Conservation (phyloP, 1,140 invertebrate species). For the Gryon sp. region DNA sequence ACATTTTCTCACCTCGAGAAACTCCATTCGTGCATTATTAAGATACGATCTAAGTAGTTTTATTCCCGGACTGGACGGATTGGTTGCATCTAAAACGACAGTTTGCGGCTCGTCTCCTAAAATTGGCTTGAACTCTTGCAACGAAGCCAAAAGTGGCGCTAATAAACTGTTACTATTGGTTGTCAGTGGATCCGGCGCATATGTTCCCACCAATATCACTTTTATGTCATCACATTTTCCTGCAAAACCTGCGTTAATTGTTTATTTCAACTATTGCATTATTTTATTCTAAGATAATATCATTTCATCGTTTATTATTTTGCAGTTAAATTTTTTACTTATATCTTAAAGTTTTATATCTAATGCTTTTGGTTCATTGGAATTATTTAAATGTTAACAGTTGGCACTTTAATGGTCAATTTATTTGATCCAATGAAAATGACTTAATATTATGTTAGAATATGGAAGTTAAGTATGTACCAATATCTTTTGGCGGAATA, state of each 20-base stretch:
- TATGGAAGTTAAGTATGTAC: no score
- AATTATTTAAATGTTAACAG: no score
- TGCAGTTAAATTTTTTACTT: no score
- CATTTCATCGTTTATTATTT: no score
- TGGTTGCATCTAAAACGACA: slow-evolving; percentile 77
- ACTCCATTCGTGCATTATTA: slow-evolving; percentile 73
- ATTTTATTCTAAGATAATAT: no score
- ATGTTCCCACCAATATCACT: slow-evolving; percentile 77
- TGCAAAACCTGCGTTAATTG: slow-evolving; percentile 70
- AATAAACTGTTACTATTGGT: slow-evolving; percentile 73
- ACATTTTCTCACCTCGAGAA: slow-evolving; percentile 77
- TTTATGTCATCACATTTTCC: slow-evolving; percentile 76
- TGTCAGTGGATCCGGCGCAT: slow-evolving; percentile 75
- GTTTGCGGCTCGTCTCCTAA: slow-evolving; percentile 75
- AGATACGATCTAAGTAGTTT: slow-evolving; percentile 76
- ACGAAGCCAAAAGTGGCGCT: slow-evolving; percentile 72
- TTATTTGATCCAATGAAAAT: no score
- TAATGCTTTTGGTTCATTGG: no score
- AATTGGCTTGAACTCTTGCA: slow-evolving; percentile 75
- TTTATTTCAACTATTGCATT: no score
- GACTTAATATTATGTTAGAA: no score
- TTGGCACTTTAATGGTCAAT: no score
- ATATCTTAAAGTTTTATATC: no score
- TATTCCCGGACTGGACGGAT: slow-evolving; percentile 78
- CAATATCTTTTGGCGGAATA: slow-evolving; percentile 85